phyloP scores from a whole-genome alignment of 2,888 invertebrate species.

The Epinotia nisella region DNA sequence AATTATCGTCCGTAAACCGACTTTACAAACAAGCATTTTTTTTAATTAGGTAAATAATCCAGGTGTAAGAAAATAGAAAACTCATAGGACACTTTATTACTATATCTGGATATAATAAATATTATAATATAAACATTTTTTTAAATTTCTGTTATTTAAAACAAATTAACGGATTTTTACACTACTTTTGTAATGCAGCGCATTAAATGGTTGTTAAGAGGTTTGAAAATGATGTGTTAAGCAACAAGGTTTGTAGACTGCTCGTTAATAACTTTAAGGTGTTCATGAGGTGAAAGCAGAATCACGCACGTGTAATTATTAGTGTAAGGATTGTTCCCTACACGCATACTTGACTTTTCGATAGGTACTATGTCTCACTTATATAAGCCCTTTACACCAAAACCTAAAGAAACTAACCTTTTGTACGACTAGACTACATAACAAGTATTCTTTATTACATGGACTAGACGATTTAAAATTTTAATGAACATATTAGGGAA shows the following conservation, averaged over 20 bases:
- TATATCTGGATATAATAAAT: too few species aligned
- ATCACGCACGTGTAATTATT: slow-evolving; percentile 15
- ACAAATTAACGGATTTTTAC: not conserved
- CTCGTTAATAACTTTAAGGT: slow-evolving; percentile 1
- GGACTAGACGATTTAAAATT: too few species aligned
- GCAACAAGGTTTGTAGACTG: not conserved
- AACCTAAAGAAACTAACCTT: not conserved
- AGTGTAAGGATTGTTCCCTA: not conserved
- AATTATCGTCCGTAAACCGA: too few species aligned
- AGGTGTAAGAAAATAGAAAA: too few species aligned
- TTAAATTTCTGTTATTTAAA: not conserved
- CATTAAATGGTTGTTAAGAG: not conserved
- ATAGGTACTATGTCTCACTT: too few species aligned
- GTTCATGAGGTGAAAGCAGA: slow-evolving; percentile 11
- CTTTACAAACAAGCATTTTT: too few species aligned
- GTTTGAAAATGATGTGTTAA: not conserved
- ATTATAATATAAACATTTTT: too few species aligned
- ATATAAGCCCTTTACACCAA: too few species aligned
- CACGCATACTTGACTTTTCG: slow-evolving; percentile 9
- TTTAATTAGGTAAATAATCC: too few species aligned
- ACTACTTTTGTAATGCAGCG: not conserved
- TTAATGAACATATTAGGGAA: too few species aligned
- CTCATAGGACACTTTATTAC: too few species aligned
- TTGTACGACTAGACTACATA: not conserved
- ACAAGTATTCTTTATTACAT: too few species aligned